Base-by-base conservation (phyloP, 1,140 invertebrate species). In the Plectus sambesii region DNA sequence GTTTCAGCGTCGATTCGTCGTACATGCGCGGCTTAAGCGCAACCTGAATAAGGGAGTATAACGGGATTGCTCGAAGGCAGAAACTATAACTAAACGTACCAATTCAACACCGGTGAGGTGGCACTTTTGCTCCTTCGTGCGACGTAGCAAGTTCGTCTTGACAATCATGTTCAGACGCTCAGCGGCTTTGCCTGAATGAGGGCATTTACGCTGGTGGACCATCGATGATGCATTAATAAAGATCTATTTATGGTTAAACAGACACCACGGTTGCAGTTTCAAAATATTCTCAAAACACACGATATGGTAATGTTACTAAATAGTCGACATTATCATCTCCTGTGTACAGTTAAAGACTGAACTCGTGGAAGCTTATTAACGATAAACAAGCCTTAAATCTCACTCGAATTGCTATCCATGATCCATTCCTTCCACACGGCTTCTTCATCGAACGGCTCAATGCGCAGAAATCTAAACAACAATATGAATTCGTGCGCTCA, bases 361-460 rank as follows among this genome's bases (percentile, higher is more conserved):
- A n/a, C n/a, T n/a, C n/a, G n/a, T n/a, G n/a, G n/a, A n/a, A n/a
- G n/a, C n/a, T n/a, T n/a, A n/a, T n/a, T n/a, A n/a, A n/a, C n/a
- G n/a, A n/a, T n/a, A n/a, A n/a, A n/a, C n/a, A n/a, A n/a, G n/a
- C n/a, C n/a, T n/a, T n/a, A n/a, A n/a, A n/a, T n/a, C n/a, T n/a
- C n/a, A n/a, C n/a, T n/a, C n/a, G n/a, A n/a, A n/a, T n/a, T 25
- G 29, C 24, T 27, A 5, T 12, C 44, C 56, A 56, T 54, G 42
- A 65, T 67, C 19, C 51, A 59, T 33, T 56, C 49, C 22, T 78
- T 80, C 79, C 77, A 77, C 15, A 74, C 63, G 53, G 70, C 68
- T 19, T 58, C 48, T 39, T 66, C 56, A 44, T 39, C 79, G 79
- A 82, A 53, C 74, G 74, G 68, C 80, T 80, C 77, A 77, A 83